These are phyloP conservation scores for Coryphaenoides rupestris DNA, from an alignment of 2,113 vertebrate genomes.

Conservation along the genomic window DNA sequence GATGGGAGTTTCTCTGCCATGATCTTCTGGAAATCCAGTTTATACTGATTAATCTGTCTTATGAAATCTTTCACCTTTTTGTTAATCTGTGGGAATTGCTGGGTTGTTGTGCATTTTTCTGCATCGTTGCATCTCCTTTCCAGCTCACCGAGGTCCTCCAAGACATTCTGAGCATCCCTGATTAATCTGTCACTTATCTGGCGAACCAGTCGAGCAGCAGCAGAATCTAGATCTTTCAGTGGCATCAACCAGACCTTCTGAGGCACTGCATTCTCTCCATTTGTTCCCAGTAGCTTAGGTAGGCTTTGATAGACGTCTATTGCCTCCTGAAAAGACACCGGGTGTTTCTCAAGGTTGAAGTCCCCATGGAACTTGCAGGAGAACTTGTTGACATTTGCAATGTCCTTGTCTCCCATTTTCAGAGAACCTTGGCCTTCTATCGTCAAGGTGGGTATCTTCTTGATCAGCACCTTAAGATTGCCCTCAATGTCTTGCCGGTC, in stretches of 20 bases:
- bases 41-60: constrained; percentile 27
- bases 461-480: constrained; percentile 31
- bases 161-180: constrained; percentile 6
- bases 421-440: constrained; percentile 19
- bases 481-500: constrained; percentile 35
- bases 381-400: constrained; percentile 24
- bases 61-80: constrained; percentile 22
- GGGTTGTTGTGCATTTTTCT: not conserved
- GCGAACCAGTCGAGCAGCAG: constrained; percentile 41
- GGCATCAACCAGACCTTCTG: constrained; percentile 64
- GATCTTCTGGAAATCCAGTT: constrained; percentile 13
- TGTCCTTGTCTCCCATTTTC: constrained; percentile 23
- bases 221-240: constrained; percentile 41
- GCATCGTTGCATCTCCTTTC: constrained; percentile 49
- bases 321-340: constrained; percentile 46
- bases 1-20: too few species aligned
- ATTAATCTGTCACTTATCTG: constrained; percentile 45
- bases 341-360: constrained; percentile 30
- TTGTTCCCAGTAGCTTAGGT: constrained; percentile 29
- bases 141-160: constrained; percentile 38
- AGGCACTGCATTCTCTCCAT: constrained; percentile 52
- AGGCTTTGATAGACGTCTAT: constrained; percentile 53
- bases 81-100: constrained; percentile 43
- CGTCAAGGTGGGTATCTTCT: constrained; percentile 4
- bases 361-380: constrained; percentile 62